Evolutionary conservation across 2,797 vertebrate species (phyloP), one percentile per base, ranked within the genome.

Genomic region (Scarus forsteni): DNA sequence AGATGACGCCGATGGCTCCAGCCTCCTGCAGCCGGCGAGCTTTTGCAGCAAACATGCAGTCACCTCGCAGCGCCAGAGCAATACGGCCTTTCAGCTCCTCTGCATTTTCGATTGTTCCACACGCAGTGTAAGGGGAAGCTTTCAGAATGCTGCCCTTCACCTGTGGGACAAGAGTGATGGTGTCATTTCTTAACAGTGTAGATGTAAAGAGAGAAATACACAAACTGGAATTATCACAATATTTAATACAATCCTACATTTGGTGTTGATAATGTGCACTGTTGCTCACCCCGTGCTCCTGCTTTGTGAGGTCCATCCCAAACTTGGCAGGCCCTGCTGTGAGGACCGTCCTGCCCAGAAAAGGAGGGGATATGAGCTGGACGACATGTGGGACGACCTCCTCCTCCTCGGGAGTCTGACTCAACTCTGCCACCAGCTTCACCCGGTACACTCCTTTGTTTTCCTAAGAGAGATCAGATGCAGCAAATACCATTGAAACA

Each of bases 11-110:
- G 1, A 84, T 84, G 65, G 88, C 94, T 56, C 94, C 94, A 0
- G 93, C 93, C 40, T 93, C 89, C 81, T 96, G 95, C 15, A 96
- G 89, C 40, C 85, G 80, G 5, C 93, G 93, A 67, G 95, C 94
- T 79, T 95, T 96, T 35, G 70, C 91, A 36, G 94, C 94, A 60
- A 96, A 96, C 95, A 95, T 95, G 82, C 95, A 96, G 77, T 94
- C 93, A 1, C 95, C 95, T 1, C 95, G 93, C 60, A 94, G 80
- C 0, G 88, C 92, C 80, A 96, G 45, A 2, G 92, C 94, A 3
- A 96, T 91, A 13, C 51, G 88, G 10, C 94, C 94, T 48, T 70
- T 85, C 11, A 96, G 72, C 72, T 86, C 85, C 6, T 6, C 77
- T 1, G 77, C 40, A 7, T 95, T 95, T 35, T 93, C 79, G 19